A percentile compares a stretch with the other conserved stretches of the same genome.
Evolutionary conservation across 2,113 vertebrate genomes (phyloP).

Genomic region (Ictalurus furcatus): DNA sequence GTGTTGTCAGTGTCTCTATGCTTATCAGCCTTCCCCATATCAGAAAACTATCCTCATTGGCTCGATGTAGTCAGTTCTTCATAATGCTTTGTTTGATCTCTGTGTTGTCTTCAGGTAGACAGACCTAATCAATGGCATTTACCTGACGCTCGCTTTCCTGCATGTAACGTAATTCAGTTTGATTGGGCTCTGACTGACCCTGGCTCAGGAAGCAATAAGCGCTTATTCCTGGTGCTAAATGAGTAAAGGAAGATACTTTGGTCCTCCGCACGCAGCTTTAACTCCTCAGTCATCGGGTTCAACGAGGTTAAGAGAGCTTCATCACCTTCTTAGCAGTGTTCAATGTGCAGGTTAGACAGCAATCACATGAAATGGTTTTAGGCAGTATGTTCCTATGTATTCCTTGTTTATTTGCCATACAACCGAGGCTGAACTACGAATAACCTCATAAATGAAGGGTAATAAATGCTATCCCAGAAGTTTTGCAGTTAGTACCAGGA

Average conservation of each 20-base stretch:
- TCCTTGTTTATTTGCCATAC: neutral
- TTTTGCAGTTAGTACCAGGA: neutral
- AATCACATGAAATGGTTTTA: neutral
- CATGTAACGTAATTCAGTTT: neutral
- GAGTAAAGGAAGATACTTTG: neutral
- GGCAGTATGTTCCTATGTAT: too few species aligned
- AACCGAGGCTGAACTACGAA: neutral
- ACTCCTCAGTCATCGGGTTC: neutral
- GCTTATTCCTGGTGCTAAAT: neutral
- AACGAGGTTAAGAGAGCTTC: neutral
- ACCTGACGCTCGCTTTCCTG: neutral
- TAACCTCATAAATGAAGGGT: neutral
- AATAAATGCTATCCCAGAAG: neutral
- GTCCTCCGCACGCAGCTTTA: neutral
- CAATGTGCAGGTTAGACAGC: neutral
- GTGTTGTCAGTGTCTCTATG: conserved; percentile 5
- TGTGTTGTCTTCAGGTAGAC: neutral
- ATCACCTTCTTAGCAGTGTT: neutral
- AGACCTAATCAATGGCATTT: neutral
- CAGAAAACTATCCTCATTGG: neutral
- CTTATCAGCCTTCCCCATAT: neutral
- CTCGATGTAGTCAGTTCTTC: neutral
- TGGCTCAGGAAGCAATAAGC: neutral
- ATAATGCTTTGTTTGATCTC: neutral
- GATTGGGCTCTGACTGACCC: neutral